A percentile compares a stretch with the other conserved stretches of the same genome.
Conservation (phyloP, 1,140 invertebrate species). For the Leptonema lineaticorne region DNA sequence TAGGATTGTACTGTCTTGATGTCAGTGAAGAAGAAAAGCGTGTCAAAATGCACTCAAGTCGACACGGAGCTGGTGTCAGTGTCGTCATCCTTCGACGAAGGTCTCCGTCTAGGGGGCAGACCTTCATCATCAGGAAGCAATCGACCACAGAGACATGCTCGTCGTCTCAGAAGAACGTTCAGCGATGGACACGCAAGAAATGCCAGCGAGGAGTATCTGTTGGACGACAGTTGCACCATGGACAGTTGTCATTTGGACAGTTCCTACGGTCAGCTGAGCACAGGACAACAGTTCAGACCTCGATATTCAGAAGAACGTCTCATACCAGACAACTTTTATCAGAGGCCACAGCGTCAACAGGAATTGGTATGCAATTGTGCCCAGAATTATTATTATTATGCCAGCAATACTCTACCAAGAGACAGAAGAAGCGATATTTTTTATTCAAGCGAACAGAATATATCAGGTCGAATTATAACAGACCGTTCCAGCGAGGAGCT, state of each 20-base stretch:
- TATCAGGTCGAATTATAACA: constrained; percentile 24
- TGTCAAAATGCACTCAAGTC: constrained; percentile 41
- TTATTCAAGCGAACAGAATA: constrained; percentile 39
- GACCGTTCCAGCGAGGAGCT: constrained; percentile 38
- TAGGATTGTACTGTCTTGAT: constrained; percentile 24
- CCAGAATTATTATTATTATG: constrained; percentile 34
- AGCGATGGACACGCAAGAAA: constrained; percentile 37
- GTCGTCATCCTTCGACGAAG: constrained; percentile 18
- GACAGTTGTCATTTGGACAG: constrained; percentile 21
- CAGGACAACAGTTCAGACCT: constrained; percentile 17
- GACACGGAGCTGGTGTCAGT: constrained; percentile 39
- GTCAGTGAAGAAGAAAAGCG: constrained; percentile 39
- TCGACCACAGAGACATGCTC: constrained; percentile 23
- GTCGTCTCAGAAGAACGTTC: constrained; percentile 35
- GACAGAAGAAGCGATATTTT: constrained; percentile 33
- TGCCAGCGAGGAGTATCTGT: constrained; percentile 37
- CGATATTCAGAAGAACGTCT: constrained; percentile 33
- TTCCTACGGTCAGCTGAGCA: constrained; percentile 29
- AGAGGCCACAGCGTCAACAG: constrained; percentile 24
- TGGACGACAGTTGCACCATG: constrained; percentile 35
- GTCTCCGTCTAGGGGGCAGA: constrained; percentile 1
- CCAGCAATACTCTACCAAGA: constrained; percentile 33
- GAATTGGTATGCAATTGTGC: constrained; percentile 32
- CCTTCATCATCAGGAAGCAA: neutral
- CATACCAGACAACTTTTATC: constrained; percentile 19